Percentiles rank a stretch among this genome's conserved stretches.
These are phyloP conservation scores for Hypomesus transpacificus DNA, from an alignment of 2,113 vertebrate genomes.

Conservation along the genomic window DNA sequence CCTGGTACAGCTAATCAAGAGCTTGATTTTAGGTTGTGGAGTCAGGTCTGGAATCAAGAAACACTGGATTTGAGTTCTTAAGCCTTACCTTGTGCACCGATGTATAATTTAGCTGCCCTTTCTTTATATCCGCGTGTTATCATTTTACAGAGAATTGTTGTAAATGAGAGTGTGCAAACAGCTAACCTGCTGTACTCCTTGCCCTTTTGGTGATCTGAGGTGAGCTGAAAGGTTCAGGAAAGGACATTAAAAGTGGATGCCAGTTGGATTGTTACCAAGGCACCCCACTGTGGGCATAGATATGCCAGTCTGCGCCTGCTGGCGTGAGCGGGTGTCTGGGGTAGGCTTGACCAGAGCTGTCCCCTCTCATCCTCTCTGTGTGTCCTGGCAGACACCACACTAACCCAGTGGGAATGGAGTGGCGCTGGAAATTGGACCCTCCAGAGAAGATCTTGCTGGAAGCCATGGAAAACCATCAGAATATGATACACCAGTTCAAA, in stretches of 20 bases:
- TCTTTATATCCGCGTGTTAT: neutral
- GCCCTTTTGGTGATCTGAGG: conserved; percentile 31
- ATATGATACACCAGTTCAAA: conserved; percentile 91
- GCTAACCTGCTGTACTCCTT: neutral
- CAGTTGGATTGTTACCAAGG: neutral
- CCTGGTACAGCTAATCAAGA: too few relatives aligned
- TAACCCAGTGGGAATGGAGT: conserved; percentile 93
- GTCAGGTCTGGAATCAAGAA: too few relatives aligned
- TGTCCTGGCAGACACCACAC: conserved; percentile 84
- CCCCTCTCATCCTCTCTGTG: conserved; percentile 11
- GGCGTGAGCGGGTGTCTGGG: neutral
- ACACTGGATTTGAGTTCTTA: too few relatives aligned
- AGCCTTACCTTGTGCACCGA: too few relatives aligned
- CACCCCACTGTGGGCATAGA: neutral
- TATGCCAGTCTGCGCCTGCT: neutral
- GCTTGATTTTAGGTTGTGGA: too few relatives aligned
- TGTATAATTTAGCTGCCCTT: neutral
- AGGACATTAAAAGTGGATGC: neutral
- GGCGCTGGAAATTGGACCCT: conserved; percentile 94
- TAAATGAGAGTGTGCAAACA: too few relatives aligned
- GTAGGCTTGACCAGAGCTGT: conserved; percentile 22
- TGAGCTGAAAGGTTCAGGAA: conserved; percentile 20
- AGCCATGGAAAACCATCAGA: conserved; percentile 85
- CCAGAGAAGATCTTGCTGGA: conserved; percentile 87
- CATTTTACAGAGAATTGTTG: too few relatives aligned